Percentiles rank a stretch among this genome's conserved stretches.
Conservation (phyloP, 2,888 invertebrate genomes). For the Gibbula magus region DNA sequence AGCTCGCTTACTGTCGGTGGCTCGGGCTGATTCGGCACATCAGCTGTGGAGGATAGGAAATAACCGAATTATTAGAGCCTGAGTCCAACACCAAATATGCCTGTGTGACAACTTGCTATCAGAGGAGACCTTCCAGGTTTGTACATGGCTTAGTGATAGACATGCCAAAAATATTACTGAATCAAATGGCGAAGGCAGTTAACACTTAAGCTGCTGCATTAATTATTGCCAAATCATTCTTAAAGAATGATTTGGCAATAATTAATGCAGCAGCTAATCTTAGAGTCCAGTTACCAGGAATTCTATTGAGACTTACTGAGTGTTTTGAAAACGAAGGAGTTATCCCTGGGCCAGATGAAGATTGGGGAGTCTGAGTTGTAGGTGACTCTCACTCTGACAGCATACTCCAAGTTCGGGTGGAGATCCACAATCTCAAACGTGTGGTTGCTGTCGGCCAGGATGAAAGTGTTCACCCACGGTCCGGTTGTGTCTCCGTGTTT, state of each 20-base stretch:
- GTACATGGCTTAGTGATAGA: background rate
- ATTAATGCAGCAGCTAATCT: too few species aligned
- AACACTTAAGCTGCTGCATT: too few species aligned
- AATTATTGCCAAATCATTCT: too few species aligned
- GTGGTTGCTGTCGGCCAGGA: background rate
- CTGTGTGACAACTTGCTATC: too few species aligned
- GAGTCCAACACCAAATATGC: background rate
- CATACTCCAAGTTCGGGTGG: slow-evolving; percentile 85
- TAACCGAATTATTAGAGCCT: background rate
- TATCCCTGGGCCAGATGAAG: slow-evolving; percentile 78
- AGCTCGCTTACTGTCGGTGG: slow-evolving; percentile 84
- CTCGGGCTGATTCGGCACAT: slow-evolving; percentile 86
- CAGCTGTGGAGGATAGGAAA: slow-evolving; percentile 57
- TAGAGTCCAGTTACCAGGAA: too few species aligned
- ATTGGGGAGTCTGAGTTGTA: slow-evolving; percentile 83
- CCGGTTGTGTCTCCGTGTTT: too few species aligned
- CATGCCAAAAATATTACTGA: background rate
- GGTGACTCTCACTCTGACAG: slow-evolving; percentile 82
- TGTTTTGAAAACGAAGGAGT: slow-evolving; percentile 86
- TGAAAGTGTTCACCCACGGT: too few species aligned
- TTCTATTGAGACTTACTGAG: slow-evolving; percentile 79
- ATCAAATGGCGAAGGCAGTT: too few species aligned
- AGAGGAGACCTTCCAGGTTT: background rate
- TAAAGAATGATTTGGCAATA: too few species aligned
- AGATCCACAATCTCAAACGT: slow-evolving; percentile 71